Conservation (phyloP, 2,113 vertebrate genomes). For the Leiothrix lutea region DNA sequence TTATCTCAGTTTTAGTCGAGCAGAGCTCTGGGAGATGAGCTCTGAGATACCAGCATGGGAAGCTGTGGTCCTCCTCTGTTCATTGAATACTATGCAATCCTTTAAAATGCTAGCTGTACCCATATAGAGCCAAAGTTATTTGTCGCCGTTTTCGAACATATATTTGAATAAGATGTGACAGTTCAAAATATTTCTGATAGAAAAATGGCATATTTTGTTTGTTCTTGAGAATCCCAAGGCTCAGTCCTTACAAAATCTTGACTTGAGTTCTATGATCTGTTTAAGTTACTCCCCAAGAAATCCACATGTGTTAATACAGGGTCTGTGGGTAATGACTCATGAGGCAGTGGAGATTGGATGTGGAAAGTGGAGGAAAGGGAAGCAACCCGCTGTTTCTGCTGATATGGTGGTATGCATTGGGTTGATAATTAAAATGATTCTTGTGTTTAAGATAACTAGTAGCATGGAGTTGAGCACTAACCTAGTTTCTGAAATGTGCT, state of each 20-base stretch:
- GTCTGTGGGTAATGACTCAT: not conserved
- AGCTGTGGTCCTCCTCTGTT: not conserved
- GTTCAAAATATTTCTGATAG: not conserved
- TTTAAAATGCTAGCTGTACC: not conserved
- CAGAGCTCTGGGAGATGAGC: not conserved
- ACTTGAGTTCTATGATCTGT: not conserved
- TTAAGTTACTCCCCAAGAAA: not conserved
- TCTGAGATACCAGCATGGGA: not conserved
- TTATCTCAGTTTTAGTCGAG: not conserved
- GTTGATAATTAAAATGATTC: not conserved
- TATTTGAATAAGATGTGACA: not conserved
- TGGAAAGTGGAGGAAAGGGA: not conserved
- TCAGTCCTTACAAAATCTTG: not conserved
- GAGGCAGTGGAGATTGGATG: not conserved
- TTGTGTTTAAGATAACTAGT: not conserved
- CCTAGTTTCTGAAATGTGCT: not conserved
- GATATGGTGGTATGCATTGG: not conserved
- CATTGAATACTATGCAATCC: not conserved
- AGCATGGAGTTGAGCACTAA: not conserved
- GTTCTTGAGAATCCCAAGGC: not conserved
- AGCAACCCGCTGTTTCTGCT: not conserved
- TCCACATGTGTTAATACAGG: not conserved
- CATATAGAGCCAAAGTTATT: not conserved
- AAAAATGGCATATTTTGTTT: not conserved
- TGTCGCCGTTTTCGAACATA: not conserved